Evolutionary conservation across 2,113 vertebrate species (phyloP), one percentile per base, ranked within the genome.

Genomic region (Cynocephalus volans): DNA sequence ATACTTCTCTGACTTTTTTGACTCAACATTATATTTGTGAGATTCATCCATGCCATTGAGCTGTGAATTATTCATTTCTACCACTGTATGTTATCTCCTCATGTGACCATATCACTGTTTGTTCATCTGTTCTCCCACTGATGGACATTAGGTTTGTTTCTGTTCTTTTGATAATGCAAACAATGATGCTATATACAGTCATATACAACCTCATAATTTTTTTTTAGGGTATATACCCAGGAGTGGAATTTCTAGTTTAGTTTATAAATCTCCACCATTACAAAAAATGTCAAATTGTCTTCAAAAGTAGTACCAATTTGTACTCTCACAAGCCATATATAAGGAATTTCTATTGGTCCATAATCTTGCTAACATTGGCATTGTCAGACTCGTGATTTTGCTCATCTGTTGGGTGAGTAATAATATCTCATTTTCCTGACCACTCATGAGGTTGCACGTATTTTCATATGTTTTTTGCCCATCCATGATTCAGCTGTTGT

Each of bases 201-300:
- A 67, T 64, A 8, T n/a, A 64, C 36, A 52, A 52, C 52, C 9
- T 77, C 67, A 14, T 75, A 31, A 79, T 76, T 92, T 92, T 82
- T 73, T 56, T 96, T 58, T 88, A 60, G 83, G 18, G 1, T 82
- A 21, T 33, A 36, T 33, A 36, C 23, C 4, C 9, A 58, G 12
- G 45, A 72, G 11, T 82, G 58, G 10, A 80, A 54, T 54, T 86
- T 3, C 8, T 90, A 24, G 18, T 80, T 94, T 94, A 64, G 31
- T 80, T 31, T 86, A 58, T 33, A 21, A 26, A 58, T 33, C 15
- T 85, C 79, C 15, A 73, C 54, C 15, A 73, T 86, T 90, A 73
- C 65, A 56, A 19, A 84, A 96, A 89, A 90, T 75, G 10, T 28
- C 65, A 80, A 79, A 80, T 85, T 56, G 33, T 64, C 73, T 81